Base-by-base conservation (phyloP, 2,888 invertebrate genomes). In the Lasioglossum oenotherae region DNA sequence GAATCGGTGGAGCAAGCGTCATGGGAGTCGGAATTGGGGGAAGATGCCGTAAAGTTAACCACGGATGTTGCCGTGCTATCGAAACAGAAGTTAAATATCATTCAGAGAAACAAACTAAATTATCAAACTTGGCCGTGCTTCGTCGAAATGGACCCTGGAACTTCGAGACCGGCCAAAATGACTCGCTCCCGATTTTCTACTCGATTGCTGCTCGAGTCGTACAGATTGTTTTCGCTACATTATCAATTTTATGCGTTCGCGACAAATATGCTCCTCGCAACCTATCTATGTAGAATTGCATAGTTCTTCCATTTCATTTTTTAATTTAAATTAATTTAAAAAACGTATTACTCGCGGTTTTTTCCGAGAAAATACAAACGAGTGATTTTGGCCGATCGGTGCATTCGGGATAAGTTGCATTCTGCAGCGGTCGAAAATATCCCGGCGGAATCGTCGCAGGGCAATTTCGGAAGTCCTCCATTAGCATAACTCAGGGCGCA, bases 1-100 rank as follows among this genome's bases (percentile, higher is more conserved):
- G 41, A 60, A 60, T 60, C 60, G 60, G 60, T 49, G 60, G 69
- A 72, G 41, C 46, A 67, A 44, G 44, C 31, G 64, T 77, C 38
- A 23, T 23, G 41, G n/a, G 73, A 73, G 44, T 19, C 44, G n/a
- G 46, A 16, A 44, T 16, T 44, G n/a, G 23, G 23, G 5, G n/a
- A 69, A 64, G 23, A n/a, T 82, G 57, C 16, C 19, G 23, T 60
- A 27, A 46, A 57, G 27, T 72, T 71, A 41, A 71, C 57, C 27
- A 75, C 44, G 46, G 60, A 76, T 31, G 72, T 57, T 44, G 57
- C 35, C 31, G 44, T 60, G 57, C 31, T 57, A 44, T 27, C 44
- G n/a, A 27, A 31, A 27, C 8, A 74, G 31, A 12, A 57, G 78
- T 31, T 44, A 57, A 72, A 46, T 72, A 67, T 46, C 27, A 31